Conservation (phyloP, 2,888 invertebrate species). For the Gasteruption jaculator region DNA sequence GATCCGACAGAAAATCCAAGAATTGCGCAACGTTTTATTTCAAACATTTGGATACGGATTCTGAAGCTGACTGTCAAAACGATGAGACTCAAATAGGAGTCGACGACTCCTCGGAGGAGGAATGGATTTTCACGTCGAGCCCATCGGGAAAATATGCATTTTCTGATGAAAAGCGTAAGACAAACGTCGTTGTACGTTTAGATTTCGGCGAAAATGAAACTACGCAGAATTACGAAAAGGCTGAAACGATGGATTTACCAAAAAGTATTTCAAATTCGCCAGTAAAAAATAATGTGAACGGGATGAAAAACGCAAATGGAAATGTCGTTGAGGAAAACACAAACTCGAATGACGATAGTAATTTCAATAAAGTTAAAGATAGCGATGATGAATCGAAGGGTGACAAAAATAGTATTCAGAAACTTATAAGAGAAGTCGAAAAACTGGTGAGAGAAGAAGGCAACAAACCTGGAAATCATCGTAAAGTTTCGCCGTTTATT, state of each 20-base stretch:
- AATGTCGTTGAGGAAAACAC: slow-evolving; percentile 39
- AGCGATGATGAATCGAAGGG: slow-evolving; percentile 54
- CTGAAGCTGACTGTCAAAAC: slow-evolving; percentile 60
- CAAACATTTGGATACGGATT: slow-evolving; percentile 82
- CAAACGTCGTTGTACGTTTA: slow-evolving; percentile 37
- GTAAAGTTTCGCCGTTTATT: slow-evolving; percentile 57
- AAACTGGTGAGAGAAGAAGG: slow-evolving; percentile 67
- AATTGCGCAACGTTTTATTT: slow-evolving; percentile 83
- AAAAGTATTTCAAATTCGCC: no score
- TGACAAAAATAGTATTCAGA: slow-evolving; percentile 65
- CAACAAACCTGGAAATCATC: no score
- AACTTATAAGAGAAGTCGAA: slow-evolving; percentile 76
- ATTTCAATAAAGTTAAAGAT: slow-evolving; percentile 47
- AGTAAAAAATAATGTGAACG: slow-evolving; percentile 34
- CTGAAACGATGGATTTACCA: slow-evolving; percentile 18
- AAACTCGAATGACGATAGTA: slow-evolving; percentile 16
- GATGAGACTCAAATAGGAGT: slow-evolving; percentile 51
- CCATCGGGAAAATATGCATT: slow-evolving; percentile 18
- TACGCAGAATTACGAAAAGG: slow-evolving; percentile 21
- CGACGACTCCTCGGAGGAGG: slow-evolving; percentile 62
- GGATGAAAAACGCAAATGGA: slow-evolving; percentile 27
- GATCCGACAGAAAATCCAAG: slow-evolving; percentile 74
- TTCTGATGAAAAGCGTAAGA: slow-evolving; percentile 30
- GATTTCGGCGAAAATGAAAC: slow-evolving; percentile 34
- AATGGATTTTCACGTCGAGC: slow-evolving; percentile 61